Evolutionary conservation across 2,113 vertebrate species (phyloP), one percentile per base, ranked within the genome.

Genomic region (Lates calcarifer): DNA sequence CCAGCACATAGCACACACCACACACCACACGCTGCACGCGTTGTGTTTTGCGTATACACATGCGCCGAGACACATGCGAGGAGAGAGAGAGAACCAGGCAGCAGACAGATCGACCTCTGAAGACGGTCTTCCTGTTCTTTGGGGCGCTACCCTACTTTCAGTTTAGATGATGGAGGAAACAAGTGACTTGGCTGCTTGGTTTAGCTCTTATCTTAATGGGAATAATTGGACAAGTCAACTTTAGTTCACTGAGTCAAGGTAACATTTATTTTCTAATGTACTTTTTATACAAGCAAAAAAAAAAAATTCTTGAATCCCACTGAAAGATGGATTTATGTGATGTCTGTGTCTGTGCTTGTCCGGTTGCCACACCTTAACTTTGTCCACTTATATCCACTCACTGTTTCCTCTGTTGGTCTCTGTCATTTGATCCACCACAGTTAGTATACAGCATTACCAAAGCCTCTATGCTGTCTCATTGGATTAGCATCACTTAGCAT

Each of bases 401-500:
- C 57, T 51, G 13, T 75, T 73, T 61, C 65, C 43, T 66, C 37
- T 69, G 60, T 68, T 69, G 63, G 15, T 58, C 47, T 83, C 20
- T 86, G 83, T 85, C 87, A 90, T 89, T 72, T 74, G 81, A 89
- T 87, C 83, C n/a, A 57, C 43, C 67, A 15, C 51, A 35, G 71
- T 85, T 55, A 73, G 76, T 70, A 60, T 43, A 78, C 49, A 84
- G 68, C 80, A 79, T 91, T 89, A 87, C 81, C 64, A 35, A 64
- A 77, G 58, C 29, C 49, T 68, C 68, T 45, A 14, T 90, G 64
- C 76, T 56, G 81, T 87, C 76, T 92, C 77, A 87, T 88, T 91
- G 71, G 80, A 86, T 90, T 89, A 89, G 82, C 82, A 61, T 86
- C 83, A 51, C 67, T 71, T 75, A 84, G 78, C 80, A 80, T 75